Base-by-base conservation (phyloP, 2,113 vertebrate genomes). In the Oenanthe melanoleuca region DNA sequence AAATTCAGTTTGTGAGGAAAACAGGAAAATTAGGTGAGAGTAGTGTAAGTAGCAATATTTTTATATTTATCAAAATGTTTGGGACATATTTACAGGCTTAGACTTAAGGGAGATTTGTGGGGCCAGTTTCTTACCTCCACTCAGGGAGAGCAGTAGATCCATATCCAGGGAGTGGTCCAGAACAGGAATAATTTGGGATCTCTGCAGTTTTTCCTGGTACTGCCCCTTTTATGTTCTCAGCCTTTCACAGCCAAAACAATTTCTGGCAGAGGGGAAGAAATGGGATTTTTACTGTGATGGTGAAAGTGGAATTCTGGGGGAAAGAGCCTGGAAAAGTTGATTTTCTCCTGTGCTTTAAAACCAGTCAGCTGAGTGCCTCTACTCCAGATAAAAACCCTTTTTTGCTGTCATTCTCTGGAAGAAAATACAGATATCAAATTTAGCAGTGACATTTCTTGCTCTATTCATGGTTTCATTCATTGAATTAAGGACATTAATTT, bases 1-100 rank as follows among this genome's bases (percentile, higher is more conserved):
- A 9, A 78, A 72, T 8, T 18, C n/a, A 4, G 8, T 57, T 44
- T 53, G 44, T 37, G 65, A 53, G 72, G 19, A 16, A 47, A 59
- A 60, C 4, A n/a, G 31, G 47, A 66, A 89, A 80, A 70, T 0
- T 0, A n/a, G 18, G 28, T n/a, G 20, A 74, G 5, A 0, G 0
- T 2, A 5, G 14, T 23, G 12, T 66, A 53, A 59, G 3, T 6
- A 66, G 12, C 8, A 20, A 44, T 38, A 9, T 12, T 33, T 57
- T 34, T 66, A 20, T 50, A 25, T 40, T 40, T 57, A 29, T 83
- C 26, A 22, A 64, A 75, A 59, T 12, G 13, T 59, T 24, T 37
- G 16, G 12, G 38, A 2, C 2, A 16, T 47, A 37, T 72, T 19
- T 77, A 5, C 14, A 40, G 33, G 34, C 40, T 83, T 79, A 56